These are phyloP conservation scores for Oreochromis niloticus DNA, from an alignment of 2,113 vertebrate genomes.

Conservation along the genomic window DNA sequence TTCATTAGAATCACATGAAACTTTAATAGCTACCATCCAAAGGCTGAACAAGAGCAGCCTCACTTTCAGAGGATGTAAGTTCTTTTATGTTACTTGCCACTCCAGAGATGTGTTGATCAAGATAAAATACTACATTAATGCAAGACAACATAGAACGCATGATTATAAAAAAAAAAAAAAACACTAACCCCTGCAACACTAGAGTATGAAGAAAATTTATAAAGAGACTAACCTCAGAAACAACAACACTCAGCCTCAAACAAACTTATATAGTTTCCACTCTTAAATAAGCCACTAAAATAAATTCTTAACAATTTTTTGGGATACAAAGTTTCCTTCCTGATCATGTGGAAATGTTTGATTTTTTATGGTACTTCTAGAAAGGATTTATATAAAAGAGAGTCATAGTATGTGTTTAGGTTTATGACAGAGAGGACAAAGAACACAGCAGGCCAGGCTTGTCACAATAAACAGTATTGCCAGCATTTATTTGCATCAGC, in stretches of 20 bases:
- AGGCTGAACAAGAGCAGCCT: background rate
- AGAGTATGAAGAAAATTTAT: background rate
- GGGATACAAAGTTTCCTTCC: background rate
- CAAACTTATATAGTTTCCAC: background rate
- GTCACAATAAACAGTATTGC: background rate
- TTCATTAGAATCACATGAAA: conserved; percentile 37
- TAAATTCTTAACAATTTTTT: background rate
- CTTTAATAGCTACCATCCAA: conserved; percentile 23
- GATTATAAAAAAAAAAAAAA: background rate
- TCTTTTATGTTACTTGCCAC: background rate
- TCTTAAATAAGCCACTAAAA: conserved; percentile 7
- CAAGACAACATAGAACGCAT: background rate
- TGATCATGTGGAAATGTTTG: background rate
- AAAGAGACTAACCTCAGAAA: background rate
- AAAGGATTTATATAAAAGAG: background rate
- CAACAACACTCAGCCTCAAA: conserved; percentile 3
- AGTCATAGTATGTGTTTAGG: background rate
- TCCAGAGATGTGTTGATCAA: background rate
- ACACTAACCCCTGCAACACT: background rate
- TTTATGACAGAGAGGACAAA: background rate
- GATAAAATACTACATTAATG: background rate
- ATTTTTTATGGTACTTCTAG: background rate
- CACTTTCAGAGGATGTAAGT: background rate
- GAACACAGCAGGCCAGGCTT: background rate
- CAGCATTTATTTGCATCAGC: background rate